Evolutionary conservation across 2,797 vertebrate species (phyloP).

Genomic region (Discoglossus pictus): DNA sequence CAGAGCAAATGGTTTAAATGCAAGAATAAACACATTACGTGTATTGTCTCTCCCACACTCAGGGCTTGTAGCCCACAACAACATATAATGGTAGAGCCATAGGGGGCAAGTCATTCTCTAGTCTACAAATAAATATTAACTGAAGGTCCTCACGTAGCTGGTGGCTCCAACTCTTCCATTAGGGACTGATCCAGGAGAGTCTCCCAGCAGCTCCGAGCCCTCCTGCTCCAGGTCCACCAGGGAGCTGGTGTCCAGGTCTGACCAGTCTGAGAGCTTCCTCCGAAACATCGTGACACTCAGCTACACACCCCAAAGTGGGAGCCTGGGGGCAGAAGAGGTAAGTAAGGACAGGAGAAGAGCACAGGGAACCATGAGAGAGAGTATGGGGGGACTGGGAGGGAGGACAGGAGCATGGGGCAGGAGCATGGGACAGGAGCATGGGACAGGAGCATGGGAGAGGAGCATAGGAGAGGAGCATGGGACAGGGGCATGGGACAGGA

Average conservation of each 20-base stretch:
- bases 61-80: too few species aligned
- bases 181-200: constrained; percentile 68
- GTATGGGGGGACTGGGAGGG: neutral
- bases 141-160: constrained; percentile 67
- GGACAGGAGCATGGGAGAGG: too few species aligned
- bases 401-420: too few species aligned
- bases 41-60: too few species aligned
- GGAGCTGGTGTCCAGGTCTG: constrained; percentile 68
- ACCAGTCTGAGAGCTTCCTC: constrained; percentile 63
- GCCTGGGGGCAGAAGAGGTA: constrained; percentile 60
- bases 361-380: neutral
- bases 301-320: constrained; percentile 21
- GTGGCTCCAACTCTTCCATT: constrained; percentile 70
- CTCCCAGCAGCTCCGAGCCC: constrained; percentile 58
- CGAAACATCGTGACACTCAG: constrained; percentile 62
- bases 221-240: constrained; percentile 67
- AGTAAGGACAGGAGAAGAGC: neutral
- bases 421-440: too few species aligned
- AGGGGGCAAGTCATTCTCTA: too few species aligned
- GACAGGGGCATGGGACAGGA: too few species aligned
- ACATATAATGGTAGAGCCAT: too few species aligned
- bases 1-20: too few species aligned
- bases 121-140: too few species aligned
- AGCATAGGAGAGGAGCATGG: too few species aligned
- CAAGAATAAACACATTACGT: too few species aligned